Evolutionary conservation across 2,797 vertebrate species (phyloP).

Genomic region (Sparus aurata): DNA sequence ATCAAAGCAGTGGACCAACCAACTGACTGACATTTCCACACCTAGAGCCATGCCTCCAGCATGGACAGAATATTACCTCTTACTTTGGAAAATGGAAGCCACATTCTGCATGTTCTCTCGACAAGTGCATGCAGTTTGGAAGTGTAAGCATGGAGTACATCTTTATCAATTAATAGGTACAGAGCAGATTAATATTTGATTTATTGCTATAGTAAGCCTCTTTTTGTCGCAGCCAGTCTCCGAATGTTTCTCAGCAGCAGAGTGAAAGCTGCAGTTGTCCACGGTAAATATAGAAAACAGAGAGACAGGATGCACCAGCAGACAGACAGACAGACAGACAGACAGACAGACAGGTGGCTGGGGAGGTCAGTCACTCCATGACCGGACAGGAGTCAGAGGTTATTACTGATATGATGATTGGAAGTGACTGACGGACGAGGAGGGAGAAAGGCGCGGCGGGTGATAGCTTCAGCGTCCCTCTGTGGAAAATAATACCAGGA

Average conservation of each 20-base stretch:
- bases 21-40: not conserved
- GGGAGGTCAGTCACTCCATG: slow-evolving; percentile 29
- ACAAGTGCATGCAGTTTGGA: not conserved
- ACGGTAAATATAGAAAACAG: not conserved
- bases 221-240: not conserved
- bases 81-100: not conserved
- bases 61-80: not conserved
- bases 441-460: not conserved
- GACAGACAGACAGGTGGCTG: slow-evolving; percentile 27
- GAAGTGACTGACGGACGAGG: slow-evolving; percentile 45
- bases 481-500: slow-evolving; percentile 30
- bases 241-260: slow-evolving; percentile 1
- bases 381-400: slow-evolving; percentile 48
- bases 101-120: not conserved
- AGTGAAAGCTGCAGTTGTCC: not conserved
- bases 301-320: not conserved
- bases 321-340: slow-evolving; percentile 28
- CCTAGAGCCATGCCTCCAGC: not conserved
- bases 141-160: too few species aligned
- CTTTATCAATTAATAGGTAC: not conserved
- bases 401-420: slow-evolving; percentile 49
- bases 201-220: not conserved
- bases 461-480: slow-evolving; percentile 4
- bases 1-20: not conserved
- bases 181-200: not conserved